Evolutionary conservation across 2,797 vertebrate genomes (phyloP), one percentile per base, ranked within the genome.

Genomic region (Alauda arvensis): DNA sequence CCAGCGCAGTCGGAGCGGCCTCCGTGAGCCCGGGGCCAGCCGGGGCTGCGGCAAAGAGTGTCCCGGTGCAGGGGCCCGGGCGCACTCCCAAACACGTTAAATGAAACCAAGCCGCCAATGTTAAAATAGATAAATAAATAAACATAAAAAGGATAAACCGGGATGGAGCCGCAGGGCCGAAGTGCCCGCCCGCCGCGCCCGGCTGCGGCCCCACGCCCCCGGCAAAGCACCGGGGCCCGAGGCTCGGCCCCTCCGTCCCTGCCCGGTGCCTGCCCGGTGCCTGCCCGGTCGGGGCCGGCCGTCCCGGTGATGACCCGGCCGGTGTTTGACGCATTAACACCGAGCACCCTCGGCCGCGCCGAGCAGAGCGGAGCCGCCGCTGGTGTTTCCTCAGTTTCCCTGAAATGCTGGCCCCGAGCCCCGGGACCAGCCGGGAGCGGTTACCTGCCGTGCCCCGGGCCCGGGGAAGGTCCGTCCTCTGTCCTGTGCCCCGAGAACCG

Each of bases 361-460:
- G 80, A 62, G 72, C 61, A 10, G 25, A 49, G 62, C 62, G 60
- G 75, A 83, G 77, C 82, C 40, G 76, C 56, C 46, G 45, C 63
- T 43, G 67, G 40, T 39, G 29, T 21, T 67, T 10, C 34, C 82
- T 69, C 14, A 46, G 29, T 83, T 87, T 46, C 84, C 62, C 37
- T 34, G 66, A 45, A 78, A 85, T 63, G 23, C 75, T 26, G 68
- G 46, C 53, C 56, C 40, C 46, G 59, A 56, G 9, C 51, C n/a
- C 59, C 66, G 59, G 74, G 59, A 49, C 37, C 77, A 25, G 81
- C 53, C 42, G 24, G 56, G 77, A 85, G 23, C 46, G 28, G 92
- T 87, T 95, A 93, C 93, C 95, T 71, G 81, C n/a, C 42, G 10
- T 66, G 69, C 40, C 71, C 79, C 70, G 53, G 80, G 78, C 63